Evolutionary conservation across 92 coral and sea anemone genomes (phyloP), one percentile per base, ranked within the genome.

Genomic region (Phenganax stokvisi): DNA sequence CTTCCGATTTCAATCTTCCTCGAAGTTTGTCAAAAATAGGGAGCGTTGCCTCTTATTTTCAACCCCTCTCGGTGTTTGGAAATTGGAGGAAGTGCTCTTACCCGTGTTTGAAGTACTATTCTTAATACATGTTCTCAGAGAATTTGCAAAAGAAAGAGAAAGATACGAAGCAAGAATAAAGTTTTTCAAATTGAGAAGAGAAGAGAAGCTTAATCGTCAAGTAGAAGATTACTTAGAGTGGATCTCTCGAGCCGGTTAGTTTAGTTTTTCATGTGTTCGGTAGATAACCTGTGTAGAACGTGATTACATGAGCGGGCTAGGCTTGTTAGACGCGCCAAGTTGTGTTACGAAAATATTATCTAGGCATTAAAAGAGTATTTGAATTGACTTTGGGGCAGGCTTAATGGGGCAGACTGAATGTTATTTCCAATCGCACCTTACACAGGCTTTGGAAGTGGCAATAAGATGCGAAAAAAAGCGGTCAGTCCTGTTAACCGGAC

Each of bases 71-170:
- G 47, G 47, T 37, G 47, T 37, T 37, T 37, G 47, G 5, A 37
- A 37, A 37, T 37, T 5, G 47, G 5, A 37, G 47, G 47, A 37
- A 37, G 47, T 20, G 25, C 25, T 37, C 15, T 7, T 59, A 13
- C 2, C 3, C 74, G 27, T 52, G 30, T 8, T 17, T 61, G 67
- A 17, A 17, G 6, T 61, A 37, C 10, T 67, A 6, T 20, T 20
- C 44, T 52, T 13, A 71, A 6, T 17, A 66, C 62, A 1, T 51
- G 12, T 47, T 25, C 57, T 51, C 67, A 96, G 99, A 54, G 97
- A 96, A 84, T 96, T 96, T 85, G 98, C 98, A 13, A 94, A 94
- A 66, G 98, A 96, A 82, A 88, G 99, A 92, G 97, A 96, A 77
- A 83, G 96, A 44, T 96, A 92, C 12, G 98, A 94, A 81, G 92